phyloP scores from a whole-genome alignment of 2,797 vertebrate species.

The Hemibagrus guttatus region DNA sequence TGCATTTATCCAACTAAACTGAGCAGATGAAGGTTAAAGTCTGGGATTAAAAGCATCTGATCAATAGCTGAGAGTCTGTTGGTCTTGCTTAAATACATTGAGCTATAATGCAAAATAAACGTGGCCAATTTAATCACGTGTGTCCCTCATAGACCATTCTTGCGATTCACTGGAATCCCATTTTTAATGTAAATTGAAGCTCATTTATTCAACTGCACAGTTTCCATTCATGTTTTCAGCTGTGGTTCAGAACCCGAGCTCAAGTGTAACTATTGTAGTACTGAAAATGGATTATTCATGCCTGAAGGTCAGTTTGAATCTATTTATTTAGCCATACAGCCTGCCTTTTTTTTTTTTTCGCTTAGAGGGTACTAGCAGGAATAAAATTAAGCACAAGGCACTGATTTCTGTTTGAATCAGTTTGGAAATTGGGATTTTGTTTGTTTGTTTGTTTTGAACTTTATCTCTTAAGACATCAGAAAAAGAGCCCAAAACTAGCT shows the following conservation, averaged over 20 bases:
- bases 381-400: neutral
- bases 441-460: neutral
- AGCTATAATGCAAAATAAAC: neutral
- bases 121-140: neutral
- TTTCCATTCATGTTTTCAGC: neutral
- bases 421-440: neutral
- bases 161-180: neutral
- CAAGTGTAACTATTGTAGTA: neutral
- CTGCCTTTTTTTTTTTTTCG: neutral
- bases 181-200: neutral
- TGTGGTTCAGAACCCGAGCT: neutral
- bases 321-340: neutral
- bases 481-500: neutral
- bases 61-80: neutral
- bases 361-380: neutral
- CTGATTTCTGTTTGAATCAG: neutral
- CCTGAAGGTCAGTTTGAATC: conserved; percentile 12
- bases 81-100: neutral
- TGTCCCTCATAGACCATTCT: neutral
- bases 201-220: neutral
- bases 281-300: conserved; percentile 2
- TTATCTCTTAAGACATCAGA: neutral
- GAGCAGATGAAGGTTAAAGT: neutral
- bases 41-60: neutral
- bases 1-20: neutral